phyloP scores from a whole-genome alignment of 2,888 invertebrate species.

The Pristionchus exspectatus region DNA sequence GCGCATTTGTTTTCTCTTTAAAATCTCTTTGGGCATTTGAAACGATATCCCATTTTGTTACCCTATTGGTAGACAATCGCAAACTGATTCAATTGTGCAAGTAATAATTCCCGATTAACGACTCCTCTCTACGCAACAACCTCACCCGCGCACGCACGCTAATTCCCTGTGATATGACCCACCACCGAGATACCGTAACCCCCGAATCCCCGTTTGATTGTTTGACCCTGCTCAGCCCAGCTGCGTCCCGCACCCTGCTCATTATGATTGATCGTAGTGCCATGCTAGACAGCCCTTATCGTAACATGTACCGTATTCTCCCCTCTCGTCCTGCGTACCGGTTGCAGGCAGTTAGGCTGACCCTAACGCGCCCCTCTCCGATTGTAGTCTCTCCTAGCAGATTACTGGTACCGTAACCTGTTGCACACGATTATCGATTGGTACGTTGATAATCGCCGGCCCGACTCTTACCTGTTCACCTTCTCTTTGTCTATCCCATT shows the following conservation, averaged over 20 bases:
- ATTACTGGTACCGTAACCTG: constrained; percentile 26
- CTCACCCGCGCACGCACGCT: neutral
- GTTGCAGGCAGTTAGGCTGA: neutral
- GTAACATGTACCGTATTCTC: neutral
- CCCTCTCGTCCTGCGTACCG: neutral
- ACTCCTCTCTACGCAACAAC: neutral
- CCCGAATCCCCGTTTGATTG: neutral
- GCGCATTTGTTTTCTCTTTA: neutral
- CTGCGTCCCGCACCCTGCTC: neutral
- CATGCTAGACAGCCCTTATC: neutral
- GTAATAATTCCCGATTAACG: neutral
- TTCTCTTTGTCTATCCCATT: neutral
- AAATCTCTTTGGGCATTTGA: neutral
- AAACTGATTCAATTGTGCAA: neutral
- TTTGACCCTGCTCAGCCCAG: neutral
- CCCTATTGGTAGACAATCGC: neutral
- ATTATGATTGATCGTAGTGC: neutral
- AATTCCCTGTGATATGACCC: constrained; percentile 22
- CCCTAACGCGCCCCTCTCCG: neutral
- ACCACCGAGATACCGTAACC: constrained; percentile 14
- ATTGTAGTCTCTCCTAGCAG: constrained; percentile 27
- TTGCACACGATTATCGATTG: constrained; percentile 14
- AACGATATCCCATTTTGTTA: neutral
- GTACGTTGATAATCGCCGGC: neutral
- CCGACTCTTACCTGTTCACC: neutral